These are phyloP conservation scores for Synanthedon andrenaeformis DNA, from an alignment of 2,888 invertebrate species.

Conservation along the genomic window DNA sequence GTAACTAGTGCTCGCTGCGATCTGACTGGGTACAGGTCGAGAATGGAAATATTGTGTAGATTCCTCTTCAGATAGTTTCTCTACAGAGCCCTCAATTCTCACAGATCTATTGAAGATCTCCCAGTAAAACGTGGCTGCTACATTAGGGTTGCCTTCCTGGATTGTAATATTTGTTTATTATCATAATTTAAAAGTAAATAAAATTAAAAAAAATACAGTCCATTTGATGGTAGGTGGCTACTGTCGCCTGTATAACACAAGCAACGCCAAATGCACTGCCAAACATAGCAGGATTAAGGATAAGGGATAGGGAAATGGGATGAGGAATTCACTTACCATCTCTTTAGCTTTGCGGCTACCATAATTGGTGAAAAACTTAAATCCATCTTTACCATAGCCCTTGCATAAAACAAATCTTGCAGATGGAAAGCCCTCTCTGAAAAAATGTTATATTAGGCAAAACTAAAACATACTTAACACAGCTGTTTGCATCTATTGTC, in stretches of 20 bases:
- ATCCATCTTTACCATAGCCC: conserved; percentile 86
- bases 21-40: conserved; percentile 88
- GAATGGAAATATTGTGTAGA: conserved; percentile 87
- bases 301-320: too few relatives aligned
- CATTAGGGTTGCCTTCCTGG: conserved; percentile 85
- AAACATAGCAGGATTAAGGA: too few relatives aligned
- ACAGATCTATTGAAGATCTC: conserved; percentile 83
- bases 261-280: too few relatives aligned
- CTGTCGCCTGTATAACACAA: not conserved
- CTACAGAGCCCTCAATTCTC: conserved; percentile 89
- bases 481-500: too few relatives aligned
- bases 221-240: too few relatives aligned
- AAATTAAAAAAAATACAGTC: too few relatives aligned
- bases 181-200: not conserved
- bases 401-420: conserved; percentile 93
- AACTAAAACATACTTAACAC: too few relatives aligned
- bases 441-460: conserved; percentile 12
- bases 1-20: conserved; percentile 86
- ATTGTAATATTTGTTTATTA: conserved; percentile 18
- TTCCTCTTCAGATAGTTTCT: conserved; percentile 79
- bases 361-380: conserved; percentile 95
- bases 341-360: conserved; percentile 92
- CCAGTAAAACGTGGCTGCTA: conserved; percentile 95
- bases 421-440: conserved; percentile 85
- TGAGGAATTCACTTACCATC: conserved; percentile 67